phyloP scores from a whole-genome alignment of 2,797 vertebrate species.

The Glossophaga mutica region DNA sequence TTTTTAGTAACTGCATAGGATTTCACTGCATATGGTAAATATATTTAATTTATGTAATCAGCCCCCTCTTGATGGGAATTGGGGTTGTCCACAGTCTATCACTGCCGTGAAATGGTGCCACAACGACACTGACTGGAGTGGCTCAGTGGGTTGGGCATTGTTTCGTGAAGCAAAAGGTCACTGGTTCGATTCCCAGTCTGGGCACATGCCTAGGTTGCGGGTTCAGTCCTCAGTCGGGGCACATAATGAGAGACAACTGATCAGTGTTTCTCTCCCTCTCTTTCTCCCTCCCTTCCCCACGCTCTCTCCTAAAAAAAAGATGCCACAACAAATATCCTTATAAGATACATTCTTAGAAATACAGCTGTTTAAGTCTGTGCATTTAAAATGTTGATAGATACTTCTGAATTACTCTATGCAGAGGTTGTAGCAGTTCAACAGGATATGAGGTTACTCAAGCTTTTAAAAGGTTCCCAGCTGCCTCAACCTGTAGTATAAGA shows the following conservation, averaged over 20 bases:
- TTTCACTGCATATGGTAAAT: neutral
- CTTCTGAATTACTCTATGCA: neutral
- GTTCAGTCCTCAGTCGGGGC: neutral
- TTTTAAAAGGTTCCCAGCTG: conserved; percentile 10
- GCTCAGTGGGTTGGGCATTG: neutral
- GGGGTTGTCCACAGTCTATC: neutral
- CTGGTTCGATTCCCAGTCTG: neutral
- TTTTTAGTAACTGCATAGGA: neutral
- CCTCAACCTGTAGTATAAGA: neutral
- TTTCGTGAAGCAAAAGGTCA: neutral
- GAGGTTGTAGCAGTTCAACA: neutral
- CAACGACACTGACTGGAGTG: neutral
- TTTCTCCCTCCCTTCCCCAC: too few relatives aligned
- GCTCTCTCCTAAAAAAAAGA: neutral
- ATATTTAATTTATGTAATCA: neutral
- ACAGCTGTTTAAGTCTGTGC: neutral
- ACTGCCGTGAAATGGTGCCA: neutral
- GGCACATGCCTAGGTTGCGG: neutral
- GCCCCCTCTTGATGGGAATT: neutral
- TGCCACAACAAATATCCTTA: neutral
- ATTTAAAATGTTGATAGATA: neutral
- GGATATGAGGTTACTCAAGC: neutral
- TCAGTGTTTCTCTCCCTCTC: neutral
- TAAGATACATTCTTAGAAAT: conserved; percentile 31
- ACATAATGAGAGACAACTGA: neutral